Conservation (phyloP, 2,113 vertebrate genomes). For the Lagenorhynchus albirostris region DNA sequence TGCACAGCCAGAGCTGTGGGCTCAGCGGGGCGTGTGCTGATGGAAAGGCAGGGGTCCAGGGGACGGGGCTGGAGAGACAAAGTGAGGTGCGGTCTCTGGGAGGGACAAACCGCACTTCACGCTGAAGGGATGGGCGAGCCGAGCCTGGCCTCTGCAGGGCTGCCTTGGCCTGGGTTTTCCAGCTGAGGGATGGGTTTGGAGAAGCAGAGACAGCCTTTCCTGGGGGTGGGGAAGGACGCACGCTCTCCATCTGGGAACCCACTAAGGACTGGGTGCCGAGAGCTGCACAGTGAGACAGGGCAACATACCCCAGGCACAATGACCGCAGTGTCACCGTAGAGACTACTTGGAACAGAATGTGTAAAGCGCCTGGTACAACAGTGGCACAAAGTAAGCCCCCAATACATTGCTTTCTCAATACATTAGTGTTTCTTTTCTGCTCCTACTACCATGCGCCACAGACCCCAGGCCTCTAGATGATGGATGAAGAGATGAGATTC, state of each 20-base stretch:
- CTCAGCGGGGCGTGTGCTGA: background rate
- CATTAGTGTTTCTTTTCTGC: background rate
- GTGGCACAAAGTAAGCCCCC: background rate
- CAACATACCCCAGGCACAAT: rapidly evolving
- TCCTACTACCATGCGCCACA: background rate
- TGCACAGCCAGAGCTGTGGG: background rate
- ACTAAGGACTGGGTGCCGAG: background rate
- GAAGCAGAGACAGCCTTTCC: background rate
- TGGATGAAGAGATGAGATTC: background rate
- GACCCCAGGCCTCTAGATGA: background rate
- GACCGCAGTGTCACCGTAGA: rapidly evolving
- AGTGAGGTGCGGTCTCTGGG: background rate
- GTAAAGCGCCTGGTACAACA: background rate
- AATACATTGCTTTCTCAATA: background rate
- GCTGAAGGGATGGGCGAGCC: too few relatives aligned
- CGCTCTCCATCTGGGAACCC: background rate
- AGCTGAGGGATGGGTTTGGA: background rate
- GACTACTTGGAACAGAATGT: background rate
- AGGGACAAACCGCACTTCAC: background rate
- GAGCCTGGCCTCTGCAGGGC: background rate
- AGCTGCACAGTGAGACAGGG: background rate
- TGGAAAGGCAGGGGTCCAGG: background rate
- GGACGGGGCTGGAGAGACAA: background rate
- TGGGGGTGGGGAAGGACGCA: background rate
- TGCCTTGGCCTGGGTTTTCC: background rate